Evolutionary conservation across 2,888 invertebrate species (phyloP).

Genomic region (Eumerus sabulonum): DNA sequence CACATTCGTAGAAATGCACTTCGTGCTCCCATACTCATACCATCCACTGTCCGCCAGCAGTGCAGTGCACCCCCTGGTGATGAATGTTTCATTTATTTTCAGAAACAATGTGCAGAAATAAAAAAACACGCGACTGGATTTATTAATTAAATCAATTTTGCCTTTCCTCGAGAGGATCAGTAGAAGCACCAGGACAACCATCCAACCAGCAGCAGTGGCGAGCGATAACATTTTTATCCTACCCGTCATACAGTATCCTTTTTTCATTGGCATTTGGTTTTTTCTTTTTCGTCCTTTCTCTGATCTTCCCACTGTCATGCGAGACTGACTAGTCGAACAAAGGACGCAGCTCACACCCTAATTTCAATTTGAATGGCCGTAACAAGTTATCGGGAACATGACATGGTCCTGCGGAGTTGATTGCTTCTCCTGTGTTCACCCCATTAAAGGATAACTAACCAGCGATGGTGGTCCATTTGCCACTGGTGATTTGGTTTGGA

Average conservation of each 20-base stretch:
- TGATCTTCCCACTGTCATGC: too few species aligned
- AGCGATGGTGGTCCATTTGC: conserved; percentile 54
- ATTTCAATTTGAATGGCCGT: conserved; percentile 56
- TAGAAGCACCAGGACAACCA: neutral
- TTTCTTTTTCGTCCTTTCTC: neutral
- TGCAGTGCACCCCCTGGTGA: conserved; percentile 6
- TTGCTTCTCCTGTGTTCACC: conserved; percentile 51
- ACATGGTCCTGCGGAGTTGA: conserved; percentile 57
- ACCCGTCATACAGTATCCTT: neutral
- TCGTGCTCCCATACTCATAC: too few species aligned
- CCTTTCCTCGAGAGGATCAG: conserved; percentile 23
- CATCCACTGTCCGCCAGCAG: too few species aligned
- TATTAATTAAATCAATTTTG: conserved; percentile 65
- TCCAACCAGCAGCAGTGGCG: too few species aligned
- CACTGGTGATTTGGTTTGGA: conserved; percentile 18
- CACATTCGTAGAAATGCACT: neutral
- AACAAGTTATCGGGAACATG: conserved; percentile 57
- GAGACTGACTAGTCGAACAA: conserved; percentile 11
- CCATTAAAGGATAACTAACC: conserved; percentile 63
- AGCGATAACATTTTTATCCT: conserved; percentile 28
- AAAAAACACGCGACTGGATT: conserved; percentile 32
- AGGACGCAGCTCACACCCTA: conserved; percentile 33
- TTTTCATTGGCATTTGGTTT: neutral
- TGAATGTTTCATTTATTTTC: conserved; percentile 38
- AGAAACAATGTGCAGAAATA: conserved; percentile 23